Base-by-base conservation (phyloP, 2,113 vertebrate species). In the Micronisus gabar region DNA sequence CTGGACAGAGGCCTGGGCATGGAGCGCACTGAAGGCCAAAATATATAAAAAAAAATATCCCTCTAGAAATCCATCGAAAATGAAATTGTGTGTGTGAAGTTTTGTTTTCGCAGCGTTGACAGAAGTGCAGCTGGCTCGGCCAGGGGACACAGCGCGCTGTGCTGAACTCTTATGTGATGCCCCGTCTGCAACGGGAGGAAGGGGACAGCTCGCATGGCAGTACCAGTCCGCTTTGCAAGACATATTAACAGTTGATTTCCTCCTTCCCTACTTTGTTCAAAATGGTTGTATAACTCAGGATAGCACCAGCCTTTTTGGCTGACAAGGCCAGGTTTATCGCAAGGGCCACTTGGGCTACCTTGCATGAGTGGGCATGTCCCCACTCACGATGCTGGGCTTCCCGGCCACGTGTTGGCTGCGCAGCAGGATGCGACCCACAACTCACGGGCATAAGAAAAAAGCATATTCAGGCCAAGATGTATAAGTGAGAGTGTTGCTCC, bases 331-430 rank as follows among this genome's bases (percentile, higher is more conserved):
- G 68, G 11, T 52, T 81, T 65, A 18, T 36, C 30, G 30, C 36
- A 47, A 63, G 15, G 34, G 11, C 19, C 3, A 5, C 16, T 13
- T 34, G 45, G 5, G 11, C 16, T 45, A 13, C 11, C 4, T 75
- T 76, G 29, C 26, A 26, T 34, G 19, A 71, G 15, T 48, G 6
- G 52, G 6, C 11, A 10, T 17, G 25, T 14, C 7, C 18, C 25
- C 21, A 16, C 13, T 52, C 7, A 18, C n/a, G 20, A 36, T 90
- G 4, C n/a, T 71, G 45, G 17, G 17, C 26, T 94, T 71, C 75
- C 22, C 1, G 2, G 45, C 3, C 63, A 21, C 1, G 0, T 38
- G 32, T 90, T 65, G 43, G 30, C 34, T 2, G 2, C 25, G 17
- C 7, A 56, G 23, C 40, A 83, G 30, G 36, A 67, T 47, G 21